Evolutionary conservation across 1,140 invertebrate genomes (phyloP).

Genomic region (Drosophila subpulchrella): DNA sequence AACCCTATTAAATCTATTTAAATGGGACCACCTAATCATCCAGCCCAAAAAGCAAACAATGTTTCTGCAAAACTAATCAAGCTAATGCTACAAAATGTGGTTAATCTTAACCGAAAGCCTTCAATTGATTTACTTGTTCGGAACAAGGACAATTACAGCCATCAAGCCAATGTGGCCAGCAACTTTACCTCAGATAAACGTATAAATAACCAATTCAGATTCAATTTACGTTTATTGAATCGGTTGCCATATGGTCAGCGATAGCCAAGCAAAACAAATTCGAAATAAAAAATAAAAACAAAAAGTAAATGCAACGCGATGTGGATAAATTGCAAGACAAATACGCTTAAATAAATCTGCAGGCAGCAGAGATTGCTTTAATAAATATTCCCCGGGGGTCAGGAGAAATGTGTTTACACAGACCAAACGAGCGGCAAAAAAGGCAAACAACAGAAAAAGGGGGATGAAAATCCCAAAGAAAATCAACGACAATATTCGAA

Average conservation of each 20-base stretch:
- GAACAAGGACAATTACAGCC: slow-evolving; percentile 10
- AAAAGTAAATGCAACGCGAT: slow-evolving; percentile 19
- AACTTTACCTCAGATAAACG: slow-evolving; percentile 11
- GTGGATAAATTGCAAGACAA: slow-evolving; percentile 69
- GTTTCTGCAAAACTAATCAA: not conserved
- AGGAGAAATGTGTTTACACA: slow-evolving; percentile 67
- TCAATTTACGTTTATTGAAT: slow-evolving; percentile 36
- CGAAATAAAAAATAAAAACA: slow-evolving; percentile 3
- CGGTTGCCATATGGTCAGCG: slow-evolving; percentile 10
- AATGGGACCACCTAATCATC: not conserved
- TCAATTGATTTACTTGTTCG: slow-evolving; percentile 10
- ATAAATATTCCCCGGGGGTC: slow-evolving; percentile 61
- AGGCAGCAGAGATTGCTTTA: slow-evolving; percentile 73
- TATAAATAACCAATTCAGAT: slow-evolving; percentile 40
- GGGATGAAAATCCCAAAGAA: slow-evolving; percentile 16
- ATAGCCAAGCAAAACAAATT: slow-evolving; percentile 26
- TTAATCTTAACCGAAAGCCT: not conserved
- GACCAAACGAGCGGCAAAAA: slow-evolving; percentile 10
- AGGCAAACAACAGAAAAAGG: slow-evolving; percentile 16
- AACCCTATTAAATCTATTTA: not conserved
- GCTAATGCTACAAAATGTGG: slow-evolving; percentile 1
- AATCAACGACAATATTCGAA: slow-evolving; percentile 71
- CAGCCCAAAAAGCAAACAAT: not conserved
- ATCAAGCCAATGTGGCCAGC: slow-evolving; percentile 12
- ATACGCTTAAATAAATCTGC: slow-evolving; percentile 73